Evolutionary conservation across 2,888 invertebrate species (phyloP), one percentile per base, ranked within the genome.

Genomic region (Linnaemya tessellans): DNA sequence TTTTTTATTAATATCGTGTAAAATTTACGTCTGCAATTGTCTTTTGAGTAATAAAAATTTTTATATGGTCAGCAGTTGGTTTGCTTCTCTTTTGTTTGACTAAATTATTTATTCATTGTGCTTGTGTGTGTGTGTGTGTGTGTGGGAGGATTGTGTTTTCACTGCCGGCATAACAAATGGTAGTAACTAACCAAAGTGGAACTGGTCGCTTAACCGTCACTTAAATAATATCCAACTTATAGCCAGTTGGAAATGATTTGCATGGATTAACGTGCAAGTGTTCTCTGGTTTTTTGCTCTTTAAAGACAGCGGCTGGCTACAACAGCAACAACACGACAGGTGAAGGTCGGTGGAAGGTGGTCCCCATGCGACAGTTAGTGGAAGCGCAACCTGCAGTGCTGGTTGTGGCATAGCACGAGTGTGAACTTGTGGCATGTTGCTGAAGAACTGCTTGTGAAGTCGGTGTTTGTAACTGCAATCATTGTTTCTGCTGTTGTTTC

Each of bases 251-350:
- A 79, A 64, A 71, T 71, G 9, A 67, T 80, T 71, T 65, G 70
- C 62, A 64, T 80, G n/a, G 20, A 80, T 80, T 80, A 71, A 79
- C 62, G 62, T 62, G 79, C 62, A 70, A 80, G 64, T 71, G 78
- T 43, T 70, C 51, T 13, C n/a, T 11, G 30, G 35, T 64, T 64
- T 38, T 25, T 51, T 41, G n/a, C 25, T 43, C 13, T 41, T 54
- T 25, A 30, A 30, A 15, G 56, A 58, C 35, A n/a, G 11, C 43
- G 9, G 54, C 11, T 54, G 60, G 38, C 1, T 75, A 38, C 49
- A 80, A 65, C 35, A 49, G 25, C 49, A 83, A 46, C 65, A 56
- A 35, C 65, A 35, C 65, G 54, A 41, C 22, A 10, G 22, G 54
- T 22, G n/a, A 18, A 11, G 15, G 54, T 3, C 35, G 43, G 54